Evolutionary conservation across 2,797 vertebrate genomes (phyloP).

Genomic region (Melopsittacus undulatus): DNA sequence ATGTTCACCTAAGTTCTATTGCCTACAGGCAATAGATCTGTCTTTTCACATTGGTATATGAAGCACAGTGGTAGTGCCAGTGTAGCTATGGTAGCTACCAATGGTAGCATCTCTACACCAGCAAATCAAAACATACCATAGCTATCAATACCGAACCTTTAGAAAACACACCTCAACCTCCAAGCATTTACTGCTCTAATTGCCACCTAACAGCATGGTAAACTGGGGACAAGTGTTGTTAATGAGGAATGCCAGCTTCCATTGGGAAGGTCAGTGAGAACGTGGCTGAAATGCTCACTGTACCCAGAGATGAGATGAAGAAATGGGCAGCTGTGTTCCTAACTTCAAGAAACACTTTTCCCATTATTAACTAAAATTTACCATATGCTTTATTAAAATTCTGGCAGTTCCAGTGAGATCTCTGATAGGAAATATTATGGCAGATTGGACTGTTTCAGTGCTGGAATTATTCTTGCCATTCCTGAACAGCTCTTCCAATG

Average conservation of each 20-base stretch:
- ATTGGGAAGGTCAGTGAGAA: not conserved
- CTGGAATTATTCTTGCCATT: slow-evolving; percentile 11
- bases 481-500: not conserved
- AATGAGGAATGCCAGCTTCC: not conserved
- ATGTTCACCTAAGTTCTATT: not conserved
- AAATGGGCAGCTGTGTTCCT: not conserved
- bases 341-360: not conserved
- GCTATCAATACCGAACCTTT: not conserved
- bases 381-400: not conserved
- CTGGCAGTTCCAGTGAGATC: not conserved
- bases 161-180: not conserved
- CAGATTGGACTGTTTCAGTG: not conserved
- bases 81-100: not conserved
- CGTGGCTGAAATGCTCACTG: not conserved
- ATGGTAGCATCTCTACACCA: not conserved
- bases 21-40: not conserved
- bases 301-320: not conserved
- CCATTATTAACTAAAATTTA: not conserved
- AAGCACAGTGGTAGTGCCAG: not conserved
- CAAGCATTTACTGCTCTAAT: slow-evolving; percentile 40
- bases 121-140: not conserved
- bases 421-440: not conserved
- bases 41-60: not conserved
- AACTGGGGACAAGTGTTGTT: not conserved
- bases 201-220: not conserved